Evolutionary conservation across 2,797 vertebrate genomes (phyloP).

Genomic region (Anguilla obscura): DNA sequence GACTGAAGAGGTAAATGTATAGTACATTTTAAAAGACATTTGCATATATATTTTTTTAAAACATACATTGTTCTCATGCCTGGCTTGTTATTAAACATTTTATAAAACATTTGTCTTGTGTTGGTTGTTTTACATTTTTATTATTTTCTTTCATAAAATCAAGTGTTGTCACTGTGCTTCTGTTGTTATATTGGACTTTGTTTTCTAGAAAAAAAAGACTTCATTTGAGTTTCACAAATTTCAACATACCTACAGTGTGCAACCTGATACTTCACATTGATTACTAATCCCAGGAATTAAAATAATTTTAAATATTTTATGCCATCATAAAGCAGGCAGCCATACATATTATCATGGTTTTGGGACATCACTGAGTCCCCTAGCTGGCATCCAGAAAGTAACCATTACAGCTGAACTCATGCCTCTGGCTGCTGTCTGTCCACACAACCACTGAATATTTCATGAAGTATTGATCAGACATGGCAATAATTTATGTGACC

Average conservation of each 20-base stretch:
- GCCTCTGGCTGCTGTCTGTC: not conserved
- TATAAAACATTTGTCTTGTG: slow-evolving; percentile 59
- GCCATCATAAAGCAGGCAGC: not conserved
- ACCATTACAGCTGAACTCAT: not conserved
- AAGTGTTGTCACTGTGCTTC: not conserved
- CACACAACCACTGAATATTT: slow-evolving; percentile 20
- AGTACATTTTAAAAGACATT: slow-evolving; percentile 65
- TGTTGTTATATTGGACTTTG: not conserved
- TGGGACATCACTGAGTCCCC: not conserved
- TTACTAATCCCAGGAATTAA: not conserved
- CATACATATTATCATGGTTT: not conserved
- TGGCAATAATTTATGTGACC: slow-evolving; percentile 25
- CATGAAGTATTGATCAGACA: slow-evolving; percentile 17
- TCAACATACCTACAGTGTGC: not conserved
- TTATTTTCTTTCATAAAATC: not conserved
- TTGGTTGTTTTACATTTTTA: not conserved
- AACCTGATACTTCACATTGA: not conserved
- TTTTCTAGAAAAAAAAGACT: not conserved
- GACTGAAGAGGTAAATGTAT: slow-evolving; percentile 62
- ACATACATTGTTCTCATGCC: slow-evolving; percentile 70
- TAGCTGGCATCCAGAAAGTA: not conserved
- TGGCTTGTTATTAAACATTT: slow-evolving; percentile 73
- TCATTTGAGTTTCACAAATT: not conserved
- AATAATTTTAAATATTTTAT: not conserved
- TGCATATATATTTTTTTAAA: slow-evolving; percentile 77